Percentiles rank a stretch among this genome's conserved stretches.
Conservation (phyloP, 2,797 vertebrate species). For the Hozukius guyotensis region DNA sequence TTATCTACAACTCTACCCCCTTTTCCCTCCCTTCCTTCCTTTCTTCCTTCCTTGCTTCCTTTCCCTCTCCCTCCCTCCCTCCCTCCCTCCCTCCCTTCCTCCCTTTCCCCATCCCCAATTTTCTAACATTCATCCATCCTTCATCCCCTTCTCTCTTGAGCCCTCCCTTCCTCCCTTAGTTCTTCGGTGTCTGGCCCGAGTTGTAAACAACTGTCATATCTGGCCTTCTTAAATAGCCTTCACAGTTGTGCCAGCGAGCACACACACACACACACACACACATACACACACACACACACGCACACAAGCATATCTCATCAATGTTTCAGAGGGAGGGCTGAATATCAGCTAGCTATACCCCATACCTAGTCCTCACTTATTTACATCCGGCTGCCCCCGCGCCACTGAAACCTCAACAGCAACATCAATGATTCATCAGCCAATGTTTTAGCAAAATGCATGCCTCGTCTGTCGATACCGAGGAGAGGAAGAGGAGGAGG, state of each 20-base stretch:
- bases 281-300: conserved; percentile 27
- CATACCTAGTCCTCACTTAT: conserved; percentile 91
- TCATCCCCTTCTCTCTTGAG: conserved; percentile 76
- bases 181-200: conserved; percentile 80
- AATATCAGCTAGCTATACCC: conserved; percentile 86
- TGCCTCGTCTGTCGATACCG: conserved; percentile 72
- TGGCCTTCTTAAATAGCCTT: conserved; percentile 91
- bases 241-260: conserved; percentile 47
- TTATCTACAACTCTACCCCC: conserved; percentile 9
- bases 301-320: conserved; percentile 84
- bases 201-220: conserved; percentile 93
- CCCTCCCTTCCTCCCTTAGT: conserved; percentile 78
- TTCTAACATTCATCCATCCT: conserved; percentile 23
- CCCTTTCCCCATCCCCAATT: not conserved
- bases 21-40: not conserved
- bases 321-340: conserved; percentile 91
- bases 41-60: not conserved
- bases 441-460: conserved; percentile 82
- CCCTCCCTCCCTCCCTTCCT: not conserved
- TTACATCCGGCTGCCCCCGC: conserved; percentile 89
- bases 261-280: conserved; percentile 31
- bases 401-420: conserved; percentile 80
- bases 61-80: not conserved
- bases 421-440: conserved; percentile 83
- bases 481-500: conserved; percentile 35